These are phyloP conservation scores for human DNA, from an alignment of 2,113 vertebrate genomes.

Conservation along the genomic window DNA sequence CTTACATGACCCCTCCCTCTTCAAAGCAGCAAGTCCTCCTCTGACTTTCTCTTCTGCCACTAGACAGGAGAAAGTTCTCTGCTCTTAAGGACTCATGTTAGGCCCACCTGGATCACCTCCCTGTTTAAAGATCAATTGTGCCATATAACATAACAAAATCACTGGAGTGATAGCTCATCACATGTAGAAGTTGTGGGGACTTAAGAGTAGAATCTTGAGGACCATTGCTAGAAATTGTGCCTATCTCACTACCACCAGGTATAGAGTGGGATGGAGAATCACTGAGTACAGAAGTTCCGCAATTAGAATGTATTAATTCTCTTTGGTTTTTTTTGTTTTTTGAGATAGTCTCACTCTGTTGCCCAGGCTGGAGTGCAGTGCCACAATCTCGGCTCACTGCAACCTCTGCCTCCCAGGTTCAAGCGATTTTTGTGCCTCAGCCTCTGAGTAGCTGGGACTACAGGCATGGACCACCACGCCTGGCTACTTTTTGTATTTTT, in stretches of 20 bases:
- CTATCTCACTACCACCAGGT: neutral
- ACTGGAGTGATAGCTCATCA: neutral
- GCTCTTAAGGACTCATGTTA: neutral
- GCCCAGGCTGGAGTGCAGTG: too few species aligned
- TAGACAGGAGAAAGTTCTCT: neutral
- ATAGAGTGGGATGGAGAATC: neutral
- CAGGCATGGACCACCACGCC: too few species aligned
- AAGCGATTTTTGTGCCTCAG: too few species aligned
- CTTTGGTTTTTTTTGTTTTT: too few species aligned
- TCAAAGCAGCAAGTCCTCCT: conserved; percentile 46
- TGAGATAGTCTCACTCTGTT: too few species aligned
- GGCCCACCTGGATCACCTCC: neutral
- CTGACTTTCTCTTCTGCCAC: conserved; percentile 1
- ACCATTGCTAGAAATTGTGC: conserved; percentile 43
- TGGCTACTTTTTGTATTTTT: too few species aligned
- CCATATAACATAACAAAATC: neutral
- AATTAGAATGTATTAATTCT: conserved; percentile 40
- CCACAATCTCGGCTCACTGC: too few species aligned
- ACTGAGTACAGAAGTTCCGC: conserved; percentile 3
- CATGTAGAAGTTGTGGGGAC: neutral
- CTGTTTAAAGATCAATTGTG: neutral
- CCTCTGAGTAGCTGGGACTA: too few species aligned
- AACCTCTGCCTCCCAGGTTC: too few species aligned
- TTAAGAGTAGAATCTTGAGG: neutral
- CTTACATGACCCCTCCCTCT: neutral